Base-by-base conservation (phyloP, 2,888 invertebrate genomes). In the Thumatha senex region DNA sequence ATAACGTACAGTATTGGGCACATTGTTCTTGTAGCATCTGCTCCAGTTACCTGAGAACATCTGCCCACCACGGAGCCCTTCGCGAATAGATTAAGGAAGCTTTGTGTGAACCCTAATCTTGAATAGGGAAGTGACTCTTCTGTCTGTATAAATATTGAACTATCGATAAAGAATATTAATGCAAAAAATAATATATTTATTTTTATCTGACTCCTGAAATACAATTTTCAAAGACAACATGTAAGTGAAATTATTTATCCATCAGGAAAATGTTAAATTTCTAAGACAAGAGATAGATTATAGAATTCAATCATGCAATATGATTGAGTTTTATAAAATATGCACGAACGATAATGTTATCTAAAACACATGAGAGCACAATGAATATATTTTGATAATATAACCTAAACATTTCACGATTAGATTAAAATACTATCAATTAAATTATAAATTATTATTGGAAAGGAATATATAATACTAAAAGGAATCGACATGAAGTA, bases 31-130 rank as follows among this genome's bases (percentile, higher is more conserved):
- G 57, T 61, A 70, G 74, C 89, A 90, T 87, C 89, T 89, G 87
- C 82, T 58, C 89, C 79, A 84, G 77, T 86, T 86, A 85, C 84
- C 86, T 86, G 84, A 34, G 49, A 75, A 83, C 89, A 90, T 88
- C 89, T 89, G 90, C 85, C 79, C 67, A 70, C 71, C 67, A 67
- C 74, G 65, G 67, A 72, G 64, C 84, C 83, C 81, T 84, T 80
- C 68, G 82, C 84, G 82, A 83, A 86, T 82, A 84, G 84, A 86
- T 86, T 82, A 66, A 78, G 76, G 63, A 74, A 79, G 82, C 82
- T 82, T 81, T 82, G 80, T 76, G 70, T 66, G 55, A 80, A 80
- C 84, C 84, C 82, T 81, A 80, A 82, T 81, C 78, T 80, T 77
- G 63, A 55, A 43, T 73, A 81, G 83, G 58, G 82, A 64, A 63